Evolutionary conservation across 2,888 invertebrate genomes (phyloP).

Genomic region (Drosophila pseudotakahashii): DNA sequence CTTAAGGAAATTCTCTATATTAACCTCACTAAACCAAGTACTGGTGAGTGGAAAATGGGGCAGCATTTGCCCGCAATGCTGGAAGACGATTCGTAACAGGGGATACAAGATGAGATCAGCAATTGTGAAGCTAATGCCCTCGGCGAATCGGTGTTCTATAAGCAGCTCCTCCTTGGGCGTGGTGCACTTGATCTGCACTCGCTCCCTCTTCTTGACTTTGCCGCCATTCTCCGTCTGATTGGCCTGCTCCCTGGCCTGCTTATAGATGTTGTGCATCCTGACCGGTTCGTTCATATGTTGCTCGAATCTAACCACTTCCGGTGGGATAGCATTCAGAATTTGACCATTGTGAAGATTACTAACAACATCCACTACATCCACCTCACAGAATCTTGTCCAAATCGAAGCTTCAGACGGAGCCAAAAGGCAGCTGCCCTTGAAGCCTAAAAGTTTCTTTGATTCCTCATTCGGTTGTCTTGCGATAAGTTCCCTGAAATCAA

Average conservation of each 20-base stretch:
- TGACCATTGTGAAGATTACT: conserved; percentile 83
- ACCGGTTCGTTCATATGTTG: conserved; percentile 93
- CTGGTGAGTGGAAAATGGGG: conserved; percentile 86
- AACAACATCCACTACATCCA: conserved; percentile 88
- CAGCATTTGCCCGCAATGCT: conserved; percentile 81
- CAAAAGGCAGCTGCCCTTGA: conserved; percentile 91
- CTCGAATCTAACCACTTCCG: conserved; percentile 91
- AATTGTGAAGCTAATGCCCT: conserved; percentile 92
- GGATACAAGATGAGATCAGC: conserved; percentile 93
- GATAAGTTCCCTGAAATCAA: conserved; percentile 85
- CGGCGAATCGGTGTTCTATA: conserved; percentile 90
- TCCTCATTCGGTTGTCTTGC: conserved; percentile 81
- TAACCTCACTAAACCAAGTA: conserved; percentile 87
- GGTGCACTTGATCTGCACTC: conserved; percentile 85
- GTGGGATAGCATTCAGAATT: conserved; percentile 86
- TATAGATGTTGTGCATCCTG: conserved; percentile 93
- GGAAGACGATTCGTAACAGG: conserved; percentile 87
- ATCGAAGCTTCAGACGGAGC: conserved; percentile 93
- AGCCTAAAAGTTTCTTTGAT: conserved; percentile 87
- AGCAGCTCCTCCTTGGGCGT: conserved; percentile 80
- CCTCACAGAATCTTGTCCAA: conserved; percentile 97
- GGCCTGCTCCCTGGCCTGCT: conserved; percentile 87
- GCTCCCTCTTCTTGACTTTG: conserved; percentile 68
- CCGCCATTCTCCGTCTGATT: conserved; percentile 78
- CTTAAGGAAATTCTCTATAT: background rate